Evolutionary conservation across 2,113 vertebrate genomes (phyloP).

Genomic region (Sander vitreus): DNA sequence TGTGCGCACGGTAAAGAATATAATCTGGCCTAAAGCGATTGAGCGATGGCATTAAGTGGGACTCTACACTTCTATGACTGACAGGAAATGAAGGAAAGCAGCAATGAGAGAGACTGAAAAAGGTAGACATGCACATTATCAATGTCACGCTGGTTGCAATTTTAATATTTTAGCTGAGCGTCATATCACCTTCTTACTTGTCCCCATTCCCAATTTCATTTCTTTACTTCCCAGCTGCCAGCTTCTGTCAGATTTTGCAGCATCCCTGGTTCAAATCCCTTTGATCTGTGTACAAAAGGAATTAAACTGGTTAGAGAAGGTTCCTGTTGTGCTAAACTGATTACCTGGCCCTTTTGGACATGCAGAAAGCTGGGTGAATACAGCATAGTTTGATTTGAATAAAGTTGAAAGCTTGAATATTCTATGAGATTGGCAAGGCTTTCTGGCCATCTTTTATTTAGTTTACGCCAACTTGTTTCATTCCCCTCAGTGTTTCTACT

Average conservation of each 20-base stretch:
- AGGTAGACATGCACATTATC: slow-evolving; percentile 8
- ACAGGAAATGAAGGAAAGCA: slow-evolving; percentile 16
- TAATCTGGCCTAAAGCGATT: slow-evolving; percentile 18
- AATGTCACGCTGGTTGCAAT: neutral
- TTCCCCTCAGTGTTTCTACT: slow-evolving; percentile 25
- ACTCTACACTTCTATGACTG: slow-evolving; percentile 16
- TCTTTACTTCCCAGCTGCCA: slow-evolving; percentile 9
- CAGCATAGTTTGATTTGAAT: slow-evolving; percentile 22
- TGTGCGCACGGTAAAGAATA: neutral
- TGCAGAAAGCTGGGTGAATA: slow-evolving; percentile 24
- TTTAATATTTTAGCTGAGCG: slow-evolving; percentile 2
- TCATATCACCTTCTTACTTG: neutral
- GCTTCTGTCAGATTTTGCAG: neutral
- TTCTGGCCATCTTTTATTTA: slow-evolving; percentile 50
- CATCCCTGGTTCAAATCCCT: slow-evolving; percentile 21
- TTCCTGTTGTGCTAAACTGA: slow-evolving; percentile 19
- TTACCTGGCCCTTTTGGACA: slow-evolving; percentile 11
- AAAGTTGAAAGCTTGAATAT: slow-evolving; percentile 50
- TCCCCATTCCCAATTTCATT: neutral
- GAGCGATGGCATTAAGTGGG: slow-evolving; percentile 10
- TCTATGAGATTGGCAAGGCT: slow-evolving; percentile 7
- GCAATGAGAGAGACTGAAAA: neutral
- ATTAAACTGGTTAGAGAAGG: slow-evolving; percentile 18
- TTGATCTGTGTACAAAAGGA: slow-evolving; percentile 24
- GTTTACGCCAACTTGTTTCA: slow-evolving; percentile 29